Base-by-base conservation (phyloP, 2,888 invertebrate genomes). In the Allacma fusca region DNA sequence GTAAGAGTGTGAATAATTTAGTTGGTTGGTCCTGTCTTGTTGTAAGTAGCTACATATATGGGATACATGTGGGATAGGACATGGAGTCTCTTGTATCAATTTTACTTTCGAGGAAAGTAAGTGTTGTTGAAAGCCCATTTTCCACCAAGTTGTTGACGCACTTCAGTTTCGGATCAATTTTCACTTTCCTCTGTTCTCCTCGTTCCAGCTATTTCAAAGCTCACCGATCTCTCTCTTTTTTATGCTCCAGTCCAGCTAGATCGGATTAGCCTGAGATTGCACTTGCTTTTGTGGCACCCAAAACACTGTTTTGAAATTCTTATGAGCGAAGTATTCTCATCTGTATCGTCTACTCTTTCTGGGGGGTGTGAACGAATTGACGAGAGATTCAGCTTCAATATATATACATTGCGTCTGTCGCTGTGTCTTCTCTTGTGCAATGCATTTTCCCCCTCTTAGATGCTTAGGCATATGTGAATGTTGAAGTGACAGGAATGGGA, bases 71-170 rank as follows among this genome's bases (percentile, higher is more conserved):
- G 44, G 44, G 44, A 21, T 70, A 40, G 24, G 65, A 57, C 57
- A n/a, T 21, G 57, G 19, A 19, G 57, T 57, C 73, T 23, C 74
- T 73, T 73, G 74, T 65, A 74, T 74, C 74, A 74, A 74, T 74
- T 74, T 74, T 74, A 62, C 74, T 74, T 74, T 16, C 24, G 40
- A 21, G 65, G 65, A 64, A 62, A 59, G 70, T 77, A 77, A 77
- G 77, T 72, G 77, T 71, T 77, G 72, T 77, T 72, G 77, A 72
- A 73, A 72, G 69, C 69, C 68, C 77, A 77, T 65, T 67, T 73
- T 74, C 65, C 44, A 62, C 43, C 68, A 59, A 44, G 40, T 73
- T 68, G 68, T 73, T 77, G 73, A 73, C 73, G 77, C 68, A 77
- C 77, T 72, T 68, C 29, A 62, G 62, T 59, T 44, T 68, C 23